Evolutionary conservation across 2,113 vertebrate species (phyloP).

Genomic region (Phainopepla nitens): DNA sequence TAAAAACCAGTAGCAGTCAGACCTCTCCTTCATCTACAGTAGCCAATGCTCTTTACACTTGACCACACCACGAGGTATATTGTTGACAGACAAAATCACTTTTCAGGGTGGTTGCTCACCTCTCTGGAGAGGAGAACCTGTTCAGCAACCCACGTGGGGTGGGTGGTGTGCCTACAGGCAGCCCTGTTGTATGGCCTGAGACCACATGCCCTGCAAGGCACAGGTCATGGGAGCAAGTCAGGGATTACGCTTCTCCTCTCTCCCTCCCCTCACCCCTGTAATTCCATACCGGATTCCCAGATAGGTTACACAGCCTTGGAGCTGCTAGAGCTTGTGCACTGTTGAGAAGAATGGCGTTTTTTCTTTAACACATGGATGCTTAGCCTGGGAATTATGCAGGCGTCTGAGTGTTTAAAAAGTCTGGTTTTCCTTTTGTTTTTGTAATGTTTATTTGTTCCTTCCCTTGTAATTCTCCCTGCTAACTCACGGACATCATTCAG

Average conservation of each 20-base stretch:
- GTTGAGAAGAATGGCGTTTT: not conserved
- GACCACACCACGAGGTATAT: not conserved
- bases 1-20: not conserved
- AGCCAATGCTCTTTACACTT: not conserved
- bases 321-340: not conserved
- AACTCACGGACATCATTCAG: slow-evolving; percentile 54
- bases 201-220: rapidly evolving
- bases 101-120: not conserved
- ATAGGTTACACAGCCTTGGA: not conserved
- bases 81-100: not conserved
- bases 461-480: slow-evolving; percentile 37
- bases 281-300: not conserved
- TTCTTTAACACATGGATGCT: not conserved
- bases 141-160: rapidly evolving
- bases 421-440: slow-evolving; percentile 52
- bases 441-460: slow-evolving; percentile 66
- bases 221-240: not conserved
- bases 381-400: slow-evolving; percentile 41
- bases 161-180: not conserved
- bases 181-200: not conserved
- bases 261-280: too few species aligned
- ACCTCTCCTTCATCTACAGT: not conserved
- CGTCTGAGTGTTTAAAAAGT: slow-evolving; percentile 18
- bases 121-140: not conserved
- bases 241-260: not conserved